Conservation (phyloP, 2,113 vertebrate species). For the Stictonetta naevosa region DNA sequence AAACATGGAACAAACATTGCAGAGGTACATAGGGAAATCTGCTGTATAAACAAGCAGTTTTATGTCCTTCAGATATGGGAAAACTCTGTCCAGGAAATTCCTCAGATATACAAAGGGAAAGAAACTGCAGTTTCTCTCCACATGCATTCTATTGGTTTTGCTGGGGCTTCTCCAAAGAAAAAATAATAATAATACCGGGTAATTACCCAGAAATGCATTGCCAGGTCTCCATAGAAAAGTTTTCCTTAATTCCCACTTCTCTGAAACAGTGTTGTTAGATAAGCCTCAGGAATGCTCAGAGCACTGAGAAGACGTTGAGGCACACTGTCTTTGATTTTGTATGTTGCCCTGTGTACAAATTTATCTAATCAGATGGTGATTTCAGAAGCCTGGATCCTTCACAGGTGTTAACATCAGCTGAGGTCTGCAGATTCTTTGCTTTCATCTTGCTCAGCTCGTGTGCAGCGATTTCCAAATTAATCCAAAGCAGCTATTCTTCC, state of each 20-base stretch:
- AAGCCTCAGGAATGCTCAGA: background rate
- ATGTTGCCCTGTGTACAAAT: background rate
- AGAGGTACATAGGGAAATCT: background rate
- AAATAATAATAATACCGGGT: background rate
- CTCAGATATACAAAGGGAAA: background rate
- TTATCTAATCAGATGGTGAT: background rate
- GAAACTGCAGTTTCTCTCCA: background rate
- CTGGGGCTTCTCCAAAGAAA: background rate
- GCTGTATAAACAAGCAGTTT: background rate
- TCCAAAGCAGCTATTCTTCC: background rate
- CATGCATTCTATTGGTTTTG: background rate
- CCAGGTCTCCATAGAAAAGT: background rate
- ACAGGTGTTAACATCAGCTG: background rate
- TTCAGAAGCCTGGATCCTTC: background rate
- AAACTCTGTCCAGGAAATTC: background rate
- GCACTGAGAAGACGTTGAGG: background rate
- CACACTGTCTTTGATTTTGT: background rate
- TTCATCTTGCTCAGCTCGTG: constrained; percentile 1
- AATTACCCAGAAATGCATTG: background rate
- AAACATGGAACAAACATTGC: background rate
- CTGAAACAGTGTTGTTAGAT: background rate
- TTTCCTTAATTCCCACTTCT: background rate
- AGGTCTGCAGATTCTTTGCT: background rate
- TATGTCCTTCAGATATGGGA: background rate
- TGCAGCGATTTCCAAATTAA: background rate